Conservation (phyloP, 2,888 invertebrate genomes). For the Amblyjoppa fuscipennis region DNA sequence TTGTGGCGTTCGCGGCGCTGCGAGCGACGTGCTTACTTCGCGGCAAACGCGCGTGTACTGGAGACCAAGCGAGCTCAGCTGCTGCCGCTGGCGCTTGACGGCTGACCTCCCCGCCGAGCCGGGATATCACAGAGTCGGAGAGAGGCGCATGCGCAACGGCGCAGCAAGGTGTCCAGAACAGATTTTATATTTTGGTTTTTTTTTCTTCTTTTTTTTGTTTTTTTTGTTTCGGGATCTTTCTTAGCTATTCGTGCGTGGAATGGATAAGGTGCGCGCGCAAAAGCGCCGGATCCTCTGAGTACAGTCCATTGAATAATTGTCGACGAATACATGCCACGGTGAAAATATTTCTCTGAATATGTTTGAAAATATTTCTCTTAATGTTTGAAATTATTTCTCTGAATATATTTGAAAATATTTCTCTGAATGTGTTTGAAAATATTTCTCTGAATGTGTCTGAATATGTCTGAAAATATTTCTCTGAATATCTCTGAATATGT, state of each 20-base stretch:
- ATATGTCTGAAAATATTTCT: too few species aligned
- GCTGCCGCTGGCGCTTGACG: conserved; percentile 68
- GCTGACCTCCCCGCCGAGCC: conserved; percentile 63
- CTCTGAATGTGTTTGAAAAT: too few species aligned
- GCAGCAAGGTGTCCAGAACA: conserved; percentile 3
- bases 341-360: too few species aligned
- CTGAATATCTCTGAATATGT: too few species aligned
- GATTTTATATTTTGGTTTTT: not conserved
- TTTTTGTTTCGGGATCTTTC: not conserved
- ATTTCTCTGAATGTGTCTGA: too few species aligned
- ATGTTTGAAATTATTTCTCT: too few species aligned
- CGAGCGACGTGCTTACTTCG: conserved; percentile 40
- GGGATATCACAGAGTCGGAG: conserved; percentile 37
- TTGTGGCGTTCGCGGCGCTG: not conserved
- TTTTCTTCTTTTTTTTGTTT: not conserved
- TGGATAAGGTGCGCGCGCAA: too few species aligned
- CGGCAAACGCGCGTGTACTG: conserved; percentile 69
- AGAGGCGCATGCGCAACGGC: conserved; percentile 62
- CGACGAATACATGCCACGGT: too few species aligned
- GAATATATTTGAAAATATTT: too few species aligned
- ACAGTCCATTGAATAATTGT: too few species aligned
- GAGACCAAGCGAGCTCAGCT: conserved; percentile 60
- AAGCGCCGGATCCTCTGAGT: too few species aligned
- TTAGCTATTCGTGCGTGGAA: not conserved
- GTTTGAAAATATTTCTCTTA: too few species aligned